Percentiles rank a stretch among this genome's conserved stretches.
These are phyloP conservation scores for Moxostoma hubbsi DNA, from an alignment of 2,797 vertebrate species.

Conservation along the genomic window DNA sequence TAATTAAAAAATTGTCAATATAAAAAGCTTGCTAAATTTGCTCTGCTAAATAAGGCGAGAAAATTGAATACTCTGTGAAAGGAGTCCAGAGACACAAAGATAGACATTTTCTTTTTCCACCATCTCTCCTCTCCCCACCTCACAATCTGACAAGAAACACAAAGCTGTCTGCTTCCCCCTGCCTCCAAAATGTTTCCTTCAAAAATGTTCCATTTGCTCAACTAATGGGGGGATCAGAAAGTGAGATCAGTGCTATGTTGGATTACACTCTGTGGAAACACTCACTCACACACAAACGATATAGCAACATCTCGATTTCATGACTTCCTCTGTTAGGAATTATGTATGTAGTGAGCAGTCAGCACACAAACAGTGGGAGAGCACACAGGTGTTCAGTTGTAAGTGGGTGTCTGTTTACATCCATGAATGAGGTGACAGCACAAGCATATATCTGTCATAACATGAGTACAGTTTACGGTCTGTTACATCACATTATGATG, in stretches of 20 bases:
- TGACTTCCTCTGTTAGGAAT: constrained; percentile 34
- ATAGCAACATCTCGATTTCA: constrained; percentile 38
- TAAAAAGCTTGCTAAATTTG: no score
- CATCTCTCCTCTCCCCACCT: neutral
- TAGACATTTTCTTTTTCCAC: neutral
- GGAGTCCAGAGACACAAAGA: neutral
- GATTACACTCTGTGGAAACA: constrained; percentile 18
- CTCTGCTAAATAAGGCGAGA: no score
- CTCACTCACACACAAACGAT: constrained; percentile 24
- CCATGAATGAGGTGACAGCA: constrained; percentile 28
- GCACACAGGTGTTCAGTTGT: constrained; percentile 10
- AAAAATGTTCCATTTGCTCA: constrained; percentile 55
- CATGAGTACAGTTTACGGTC: constrained; percentile 12
- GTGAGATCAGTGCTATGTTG: constrained; percentile 19
- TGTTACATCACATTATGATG: neutral
- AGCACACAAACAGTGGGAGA: constrained; percentile 26
- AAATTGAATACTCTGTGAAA: no score
- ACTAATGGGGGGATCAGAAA: constrained; percentile 43
- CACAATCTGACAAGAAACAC: neutral
- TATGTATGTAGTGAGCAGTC: constrained; percentile 44
- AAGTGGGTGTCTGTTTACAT: constrained; percentile 38
- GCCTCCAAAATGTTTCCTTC: constrained; percentile 19
- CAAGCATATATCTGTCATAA: constrained; percentile 26
- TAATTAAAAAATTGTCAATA: no score
- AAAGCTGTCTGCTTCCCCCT: constrained; percentile 4